These are phyloP conservation scores for Geodia barretti DNA, from an alignment of 37 sponge, comb jelly and placozoan genomes.

Conservation along the genomic window DNA sequence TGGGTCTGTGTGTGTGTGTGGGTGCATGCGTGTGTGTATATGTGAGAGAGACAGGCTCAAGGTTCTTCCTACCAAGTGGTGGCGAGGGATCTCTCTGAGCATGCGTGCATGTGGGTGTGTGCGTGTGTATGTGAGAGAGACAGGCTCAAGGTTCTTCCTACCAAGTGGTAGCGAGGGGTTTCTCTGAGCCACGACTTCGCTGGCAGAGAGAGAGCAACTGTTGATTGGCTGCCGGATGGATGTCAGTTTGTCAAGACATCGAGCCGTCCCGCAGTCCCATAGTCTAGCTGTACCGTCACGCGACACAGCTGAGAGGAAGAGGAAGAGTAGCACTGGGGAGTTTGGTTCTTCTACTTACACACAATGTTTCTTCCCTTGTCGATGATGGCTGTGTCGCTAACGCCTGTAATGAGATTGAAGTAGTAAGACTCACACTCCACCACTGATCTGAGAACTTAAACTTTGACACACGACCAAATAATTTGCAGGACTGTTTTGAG, in stretches of 20 bases:
- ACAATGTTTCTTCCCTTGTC: conserved; percentile 72
- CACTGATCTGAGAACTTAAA: too few relatives aligned
- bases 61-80: conserved; percentile 4
- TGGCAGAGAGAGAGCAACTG: conserved; percentile 24
- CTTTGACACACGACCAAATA: background rate
- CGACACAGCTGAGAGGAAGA: conserved; percentile 57
- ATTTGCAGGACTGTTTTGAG: background rate
- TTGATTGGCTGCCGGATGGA: conserved; percentile 24
- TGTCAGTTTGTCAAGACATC: conserved; percentile 26
- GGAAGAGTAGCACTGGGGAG: background rate
- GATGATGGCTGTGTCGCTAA: conserved; percentile 57
- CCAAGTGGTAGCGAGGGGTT: conserved; percentile 9
- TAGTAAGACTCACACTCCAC: background rate
- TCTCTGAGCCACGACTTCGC: background rate
- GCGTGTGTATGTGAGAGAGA: background rate
- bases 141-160: background rate
- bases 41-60: background rate
- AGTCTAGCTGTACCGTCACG: conserved; percentile 71
- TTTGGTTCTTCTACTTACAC: conserved; percentile 29
- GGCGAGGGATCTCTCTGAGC: background rate
- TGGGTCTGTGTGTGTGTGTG: conserved; percentile 13
- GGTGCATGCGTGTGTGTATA: background rate
- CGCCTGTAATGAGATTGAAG: conserved; percentile 13
- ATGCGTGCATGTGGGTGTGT: conserved; percentile 21
- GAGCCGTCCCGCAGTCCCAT: conserved; percentile 81